A percentile compares a stretch with the other conserved stretches of the same genome.
These are phyloP conservation scores for Creontiades dilutus DNA, from an alignment of 2,888 invertebrate species.

Conservation along the genomic window DNA sequence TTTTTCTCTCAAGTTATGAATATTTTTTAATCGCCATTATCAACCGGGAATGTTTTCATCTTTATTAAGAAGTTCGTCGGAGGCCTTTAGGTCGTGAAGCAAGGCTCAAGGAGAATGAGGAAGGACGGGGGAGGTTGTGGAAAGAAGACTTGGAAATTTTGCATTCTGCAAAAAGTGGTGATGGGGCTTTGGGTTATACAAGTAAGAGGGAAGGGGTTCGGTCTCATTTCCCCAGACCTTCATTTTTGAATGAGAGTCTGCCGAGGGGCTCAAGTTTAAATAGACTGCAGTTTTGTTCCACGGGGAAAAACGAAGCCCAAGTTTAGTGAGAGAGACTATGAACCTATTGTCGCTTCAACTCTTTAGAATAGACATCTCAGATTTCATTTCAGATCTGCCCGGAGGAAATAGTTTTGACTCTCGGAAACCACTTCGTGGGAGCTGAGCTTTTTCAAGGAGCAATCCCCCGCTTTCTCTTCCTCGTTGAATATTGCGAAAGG, in stretches of 20 bases:
- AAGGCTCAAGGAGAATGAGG: background rate
- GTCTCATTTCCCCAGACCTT: conserved; percentile 55
- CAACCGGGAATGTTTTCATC: conserved; percentile 18
- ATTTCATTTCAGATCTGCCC: conserved; percentile 56
- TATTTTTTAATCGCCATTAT: conserved; percentile 50
- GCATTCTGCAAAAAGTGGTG: conserved; percentile 8
- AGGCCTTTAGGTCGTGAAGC: background rate
- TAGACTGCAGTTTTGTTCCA: conserved; percentile 63
- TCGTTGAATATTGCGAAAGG: too few relatives aligned
- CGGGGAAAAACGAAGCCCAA: conserved; percentile 38
- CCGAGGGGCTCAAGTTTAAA: conserved; percentile 56
- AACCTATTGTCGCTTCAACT: conserved; percentile 65
- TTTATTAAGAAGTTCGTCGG: conserved; percentile 13
- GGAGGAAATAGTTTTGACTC: conserved; percentile 10
- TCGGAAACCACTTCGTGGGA: background rate
- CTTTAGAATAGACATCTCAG: conserved; percentile 53
- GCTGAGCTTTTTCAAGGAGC: background rate
- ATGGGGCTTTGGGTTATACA: background rate
- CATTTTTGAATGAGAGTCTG: conserved; percentile 64
- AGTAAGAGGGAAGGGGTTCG: background rate
- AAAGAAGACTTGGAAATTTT: background rate
- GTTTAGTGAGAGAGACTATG: conserved; percentile 63
- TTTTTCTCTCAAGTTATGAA: conserved; percentile 31
- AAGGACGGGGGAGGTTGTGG: background rate
- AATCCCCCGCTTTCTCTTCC: background rate